Conservation (phyloP, 1,140 invertebrate species). For the Ostrea edulis region DNA sequence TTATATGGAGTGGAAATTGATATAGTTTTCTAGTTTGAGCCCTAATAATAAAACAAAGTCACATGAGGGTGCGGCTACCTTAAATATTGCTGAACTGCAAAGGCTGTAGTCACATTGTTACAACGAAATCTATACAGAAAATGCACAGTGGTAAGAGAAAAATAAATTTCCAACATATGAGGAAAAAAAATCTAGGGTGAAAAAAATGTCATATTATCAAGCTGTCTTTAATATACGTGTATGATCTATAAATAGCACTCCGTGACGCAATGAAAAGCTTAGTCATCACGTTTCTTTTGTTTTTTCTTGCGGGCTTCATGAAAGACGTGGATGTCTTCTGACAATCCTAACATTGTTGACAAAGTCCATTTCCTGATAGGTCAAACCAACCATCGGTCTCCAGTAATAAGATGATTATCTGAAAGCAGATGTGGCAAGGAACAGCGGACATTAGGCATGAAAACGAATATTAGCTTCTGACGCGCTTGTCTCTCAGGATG, state of each 20-base stretch:
- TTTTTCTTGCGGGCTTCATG: background rate
- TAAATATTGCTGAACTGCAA: no score
- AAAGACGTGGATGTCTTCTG: background rate
- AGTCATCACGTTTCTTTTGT: background rate
- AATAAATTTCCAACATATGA: no score
- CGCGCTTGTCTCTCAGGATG: background rate
- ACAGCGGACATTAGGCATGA: background rate
- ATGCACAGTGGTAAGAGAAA: no score
- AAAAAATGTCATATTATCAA: no score
- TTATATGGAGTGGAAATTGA: no score
- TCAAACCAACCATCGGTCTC: background rate
- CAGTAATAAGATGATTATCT: background rate
- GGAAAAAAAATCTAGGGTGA: no score
- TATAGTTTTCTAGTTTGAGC: no score
- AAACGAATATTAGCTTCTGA: background rate
- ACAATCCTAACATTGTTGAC: background rate
- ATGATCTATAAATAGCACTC: background rate
- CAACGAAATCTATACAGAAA: no score
- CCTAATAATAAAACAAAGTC: no score
- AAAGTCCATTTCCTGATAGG: background rate
- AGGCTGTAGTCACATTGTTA: no score
- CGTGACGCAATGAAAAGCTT: background rate
- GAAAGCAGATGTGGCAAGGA: background rate
- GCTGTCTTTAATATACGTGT: background rate
- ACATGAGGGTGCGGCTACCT: no score